phyloP scores from a whole-genome alignment of 2,113 vertebrate species.

The Puma concolor region DNA sequence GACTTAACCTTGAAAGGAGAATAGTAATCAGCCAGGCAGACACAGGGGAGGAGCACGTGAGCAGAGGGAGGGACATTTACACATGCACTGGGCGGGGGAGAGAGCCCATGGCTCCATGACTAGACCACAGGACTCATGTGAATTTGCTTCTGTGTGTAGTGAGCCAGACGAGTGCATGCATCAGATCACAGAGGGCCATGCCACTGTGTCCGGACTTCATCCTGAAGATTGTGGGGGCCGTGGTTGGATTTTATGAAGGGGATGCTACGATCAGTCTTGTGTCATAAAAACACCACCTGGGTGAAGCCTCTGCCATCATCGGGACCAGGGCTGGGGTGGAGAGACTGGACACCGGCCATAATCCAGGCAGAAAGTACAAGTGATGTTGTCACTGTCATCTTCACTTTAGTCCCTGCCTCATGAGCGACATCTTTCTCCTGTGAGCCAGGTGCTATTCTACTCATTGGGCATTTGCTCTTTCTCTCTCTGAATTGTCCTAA shows the following conservation, averaged over 20 bases:
- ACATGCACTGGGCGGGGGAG: accelerated
- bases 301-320: accelerated
- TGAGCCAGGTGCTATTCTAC: accelerated
- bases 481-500: background rate
- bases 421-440: background rate
- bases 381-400: background rate
- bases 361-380: background rate
- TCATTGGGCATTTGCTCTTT: background rate
- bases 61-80: background rate
- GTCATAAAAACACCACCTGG: background rate
- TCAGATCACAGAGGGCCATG: background rate
- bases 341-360: background rate
- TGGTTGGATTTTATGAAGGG: background rate
- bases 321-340: background rate
- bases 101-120: background rate
- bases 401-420: accelerated
- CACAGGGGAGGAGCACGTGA: accelerated
- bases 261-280: background rate
- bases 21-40: background rate
- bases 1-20: background rate
- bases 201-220: background rate
- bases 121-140: background rate
- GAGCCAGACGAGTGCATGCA: background rate
- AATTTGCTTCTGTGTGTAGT: accelerated
- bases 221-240: background rate